Evolutionary conservation across 2,888 invertebrate genomes (phyloP).

Genomic region (Coelopa pilipes): DNA sequence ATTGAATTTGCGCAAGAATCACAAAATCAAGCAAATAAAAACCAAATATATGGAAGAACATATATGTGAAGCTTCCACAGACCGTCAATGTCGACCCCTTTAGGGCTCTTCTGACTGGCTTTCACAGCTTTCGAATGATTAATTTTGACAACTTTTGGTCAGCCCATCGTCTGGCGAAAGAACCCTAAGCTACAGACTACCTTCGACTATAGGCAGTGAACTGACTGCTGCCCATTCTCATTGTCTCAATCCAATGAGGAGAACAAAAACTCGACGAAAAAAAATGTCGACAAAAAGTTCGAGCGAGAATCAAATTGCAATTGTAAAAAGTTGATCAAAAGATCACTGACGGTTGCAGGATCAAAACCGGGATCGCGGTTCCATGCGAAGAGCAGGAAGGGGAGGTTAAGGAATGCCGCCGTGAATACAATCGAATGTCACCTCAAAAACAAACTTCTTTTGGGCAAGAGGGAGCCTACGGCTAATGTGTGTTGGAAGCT

Average conservation of each 20-base stretch:
- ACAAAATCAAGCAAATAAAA: too few relatives aligned
- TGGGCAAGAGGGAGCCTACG: too few relatives aligned
- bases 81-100: too few relatives aligned
- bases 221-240: background rate
- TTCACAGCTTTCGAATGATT: background rate
- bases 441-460: background rate
- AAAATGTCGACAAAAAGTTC: too few relatives aligned
- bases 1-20: too few relatives aligned
- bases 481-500: slow-evolving; percentile 14
- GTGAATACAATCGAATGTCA: background rate
- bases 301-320: background rate
- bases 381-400: too few relatives aligned
- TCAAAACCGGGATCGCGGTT: too few relatives aligned
- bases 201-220: background rate
- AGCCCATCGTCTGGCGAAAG: background rate
- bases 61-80: too few relatives aligned
- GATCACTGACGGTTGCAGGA: too few relatives aligned
- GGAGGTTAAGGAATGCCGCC: background rate
- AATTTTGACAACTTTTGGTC: slow-evolving; percentile 10
- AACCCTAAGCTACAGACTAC: background rate
- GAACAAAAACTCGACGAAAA: too few relatives aligned
- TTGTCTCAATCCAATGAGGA: background rate
- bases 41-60: too few relatives aligned
- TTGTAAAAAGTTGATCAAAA: slow-evolving; percentile 3
- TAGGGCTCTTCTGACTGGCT: too few relatives aligned